A percentile compares a stretch with the other conserved stretches of the same genome.
phyloP scores from a whole-genome alignment of 2,888 invertebrate species.

The Argyresthia albistria region DNA sequence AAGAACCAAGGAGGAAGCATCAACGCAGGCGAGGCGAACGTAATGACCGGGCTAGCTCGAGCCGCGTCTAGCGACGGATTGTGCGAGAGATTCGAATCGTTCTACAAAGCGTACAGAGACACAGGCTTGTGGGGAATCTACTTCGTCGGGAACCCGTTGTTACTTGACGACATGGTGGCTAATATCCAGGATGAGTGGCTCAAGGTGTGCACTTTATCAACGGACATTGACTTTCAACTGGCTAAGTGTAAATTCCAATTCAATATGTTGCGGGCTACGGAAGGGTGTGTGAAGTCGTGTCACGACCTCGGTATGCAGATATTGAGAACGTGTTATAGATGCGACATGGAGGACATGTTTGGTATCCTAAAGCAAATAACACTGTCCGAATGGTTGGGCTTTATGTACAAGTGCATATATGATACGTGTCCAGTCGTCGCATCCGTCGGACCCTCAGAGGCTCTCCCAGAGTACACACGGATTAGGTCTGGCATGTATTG shows the following conservation, averaged over 20 bases:
- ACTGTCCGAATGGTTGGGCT: constrained; percentile 12
- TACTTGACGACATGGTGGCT: constrained; percentile 41
- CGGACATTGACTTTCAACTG: constrained; percentile 29
- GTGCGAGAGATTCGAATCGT: constrained; percentile 49
- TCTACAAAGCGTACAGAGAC: constrained; percentile 49
- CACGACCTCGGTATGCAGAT: constrained; percentile 42
- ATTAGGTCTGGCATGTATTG: constrained; percentile 43
- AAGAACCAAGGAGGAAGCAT: constrained; percentile 30
- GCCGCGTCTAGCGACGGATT: constrained; percentile 28
- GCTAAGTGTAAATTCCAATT: constrained; percentile 36
- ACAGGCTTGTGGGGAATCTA: constrained; percentile 64
- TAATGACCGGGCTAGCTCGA: constrained; percentile 22
- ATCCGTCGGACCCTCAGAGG: constrained; percentile 53
- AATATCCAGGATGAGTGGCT: constrained; percentile 48
- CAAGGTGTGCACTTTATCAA: constrained; percentile 35
- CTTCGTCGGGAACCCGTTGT: constrained; percentile 32
- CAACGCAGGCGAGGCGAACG: constrained; percentile 25
- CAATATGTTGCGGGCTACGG: constrained; percentile 25
- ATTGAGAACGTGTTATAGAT: constrained; percentile 29
- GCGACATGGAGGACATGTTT: constrained; percentile 18
- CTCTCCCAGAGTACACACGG: constrained; percentile 44
- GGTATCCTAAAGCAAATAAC: constrained; percentile 5
- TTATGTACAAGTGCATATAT: constrained; percentile 37
- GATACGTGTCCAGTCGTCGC: constrained; percentile 51
- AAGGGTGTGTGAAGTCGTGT: constrained; percentile 32